Percentiles rank a stretch among this genome's conserved stretches.
These are phyloP conservation scores for Pseudotriccus pelzelni DNA, from an alignment of 2,797 vertebrate species.

Conservation along the genomic window DNA sequence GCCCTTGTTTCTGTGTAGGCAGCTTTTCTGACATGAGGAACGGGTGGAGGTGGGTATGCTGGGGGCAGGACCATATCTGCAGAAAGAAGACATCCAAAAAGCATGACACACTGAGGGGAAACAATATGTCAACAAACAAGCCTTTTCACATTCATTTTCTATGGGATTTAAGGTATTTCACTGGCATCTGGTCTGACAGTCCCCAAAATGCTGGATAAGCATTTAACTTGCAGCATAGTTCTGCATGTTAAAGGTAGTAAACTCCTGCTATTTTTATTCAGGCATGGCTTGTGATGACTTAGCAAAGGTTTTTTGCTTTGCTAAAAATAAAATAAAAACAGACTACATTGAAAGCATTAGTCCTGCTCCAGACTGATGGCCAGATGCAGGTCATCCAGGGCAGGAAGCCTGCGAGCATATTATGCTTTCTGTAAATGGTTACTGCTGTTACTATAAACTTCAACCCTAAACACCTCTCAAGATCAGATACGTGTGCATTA, in stretches of 20 bases:
- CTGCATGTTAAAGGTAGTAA: not conserved
- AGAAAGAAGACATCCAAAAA: not conserved
- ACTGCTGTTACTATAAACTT: not conserved
- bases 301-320: not conserved
- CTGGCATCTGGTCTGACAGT: not conserved
- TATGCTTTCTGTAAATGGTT: not conserved
- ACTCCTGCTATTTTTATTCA: not conserved
- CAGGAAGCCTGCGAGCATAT: not conserved
- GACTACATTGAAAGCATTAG: not conserved
- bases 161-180: not conserved
- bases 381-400: not conserved
- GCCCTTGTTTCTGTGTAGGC: constrained; percentile 51
- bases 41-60: constrained; percentile 88
- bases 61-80: constrained; percentile 82
- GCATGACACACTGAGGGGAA: not conserved
- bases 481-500: not conserved
- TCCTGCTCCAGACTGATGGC: not conserved
- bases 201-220: not conserved
- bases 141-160: not conserved
- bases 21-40: constrained; percentile 75
- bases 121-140: not conserved
- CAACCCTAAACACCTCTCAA: not conserved
- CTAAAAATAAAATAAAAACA: not conserved
- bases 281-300: not conserved
- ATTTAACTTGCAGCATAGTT: not conserved